Evolutionary conservation across 2,888 invertebrate genomes (phyloP).

Genomic region (Drosophila pseudotalamancana): DNA sequence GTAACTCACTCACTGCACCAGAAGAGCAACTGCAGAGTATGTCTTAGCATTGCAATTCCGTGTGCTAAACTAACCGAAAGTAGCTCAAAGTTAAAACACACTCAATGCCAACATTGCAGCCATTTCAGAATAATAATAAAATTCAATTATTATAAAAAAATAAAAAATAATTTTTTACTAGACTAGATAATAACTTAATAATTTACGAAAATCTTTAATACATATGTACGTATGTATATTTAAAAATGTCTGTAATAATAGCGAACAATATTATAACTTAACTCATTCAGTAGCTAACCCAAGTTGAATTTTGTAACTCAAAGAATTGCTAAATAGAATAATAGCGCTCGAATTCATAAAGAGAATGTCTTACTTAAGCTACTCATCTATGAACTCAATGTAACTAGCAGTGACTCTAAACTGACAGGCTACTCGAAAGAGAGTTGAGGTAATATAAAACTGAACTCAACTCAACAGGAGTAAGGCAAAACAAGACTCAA

Average conservation of each 20-base stretch:
- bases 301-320: background rate
- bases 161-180: too few species aligned
- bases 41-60: background rate
- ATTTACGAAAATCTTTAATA: too few species aligned
- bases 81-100: background rate
- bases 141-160: background rate
- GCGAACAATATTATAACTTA: too few species aligned
- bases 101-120: background rate
- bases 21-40: conserved; percentile 1
- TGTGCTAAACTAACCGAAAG: background rate
- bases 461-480: background rate
- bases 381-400: background rate
- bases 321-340: background rate
- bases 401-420: background rate
- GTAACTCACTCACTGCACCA: conserved; percentile 4
- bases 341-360: background rate
- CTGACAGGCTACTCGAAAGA: background rate
- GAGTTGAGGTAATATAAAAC: background rate
- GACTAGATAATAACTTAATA: too few species aligned
- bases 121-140: background rate
- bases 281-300: too few species aligned
- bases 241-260: too few species aligned
- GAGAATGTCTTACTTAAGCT: too few species aligned
- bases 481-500: background rate
- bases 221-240: too few species aligned